A percentile compares a stretch with the other conserved stretches of the same genome.
Conservation (phyloP, 2,797 vertebrate species). For the Ceryle rudis region DNA sequence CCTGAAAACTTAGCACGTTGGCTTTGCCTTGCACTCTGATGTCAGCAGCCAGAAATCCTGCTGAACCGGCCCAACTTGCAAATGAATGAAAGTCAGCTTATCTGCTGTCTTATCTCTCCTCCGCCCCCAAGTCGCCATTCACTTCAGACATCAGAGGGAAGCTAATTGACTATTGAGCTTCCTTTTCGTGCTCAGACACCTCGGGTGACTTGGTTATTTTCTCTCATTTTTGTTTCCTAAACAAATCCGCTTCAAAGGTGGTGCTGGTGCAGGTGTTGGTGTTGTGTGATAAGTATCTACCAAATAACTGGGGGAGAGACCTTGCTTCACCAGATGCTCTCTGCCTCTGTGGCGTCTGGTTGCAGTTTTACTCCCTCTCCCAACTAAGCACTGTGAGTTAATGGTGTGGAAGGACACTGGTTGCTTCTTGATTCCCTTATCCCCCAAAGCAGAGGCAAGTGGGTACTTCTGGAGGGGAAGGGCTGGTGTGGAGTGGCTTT, state of each 20-base stretch:
- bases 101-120: constrained; percentile 10
- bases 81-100: constrained; percentile 1
- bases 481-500: not conserved
- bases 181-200: constrained; percentile 18
- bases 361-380: not conserved
- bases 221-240: constrained; percentile 42
- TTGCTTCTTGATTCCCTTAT: not conserved
- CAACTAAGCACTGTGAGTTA: not conserved
- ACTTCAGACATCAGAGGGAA: constrained; percentile 16
- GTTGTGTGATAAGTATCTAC: not conserved
- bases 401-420: rapidly evolving
- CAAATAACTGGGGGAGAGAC: not conserved
- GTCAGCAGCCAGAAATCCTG: constrained; percentile 51
- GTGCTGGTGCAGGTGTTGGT: not conserved
- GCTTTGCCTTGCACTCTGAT: not conserved
- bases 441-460: not conserved
- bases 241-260: not conserved
- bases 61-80: constrained; percentile 1
- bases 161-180: constrained; percentile 16
- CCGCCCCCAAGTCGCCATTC: not conserved
- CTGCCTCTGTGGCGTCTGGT: not conserved
- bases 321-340: not conserved
- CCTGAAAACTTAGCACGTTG: not conserved
- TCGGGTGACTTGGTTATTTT: constrained; percentile 1
- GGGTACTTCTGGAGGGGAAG: not conserved